Evolutionary conservation across 2,113 vertebrate species (phyloP), one percentile per base, ranked within the genome.

Genomic region (Corydoras sp.): DNA sequence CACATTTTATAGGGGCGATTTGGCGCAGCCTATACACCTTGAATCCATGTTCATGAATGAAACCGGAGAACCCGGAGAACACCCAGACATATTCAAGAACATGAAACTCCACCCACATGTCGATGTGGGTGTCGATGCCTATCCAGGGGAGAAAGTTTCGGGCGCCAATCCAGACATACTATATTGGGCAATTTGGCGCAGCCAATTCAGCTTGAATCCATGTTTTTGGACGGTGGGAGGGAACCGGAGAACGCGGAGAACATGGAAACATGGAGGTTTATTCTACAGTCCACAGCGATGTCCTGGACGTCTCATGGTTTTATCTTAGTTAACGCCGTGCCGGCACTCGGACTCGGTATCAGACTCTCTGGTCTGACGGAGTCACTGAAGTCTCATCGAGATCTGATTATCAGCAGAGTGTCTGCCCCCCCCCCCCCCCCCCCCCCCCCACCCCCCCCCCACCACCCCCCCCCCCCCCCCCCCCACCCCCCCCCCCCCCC

Each of bases 331-430:
- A 24, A 24, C 50, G 54, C 51, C 67, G 54, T 74, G 32, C 60
- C 59, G 68, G 11, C 15, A 59, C 75, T 72, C 58, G 5, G 13
- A 56, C 1, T 56, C 54, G 13, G 54, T 3, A 53, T 56, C 14
- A 56, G 54, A n/a, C 12, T 13, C 14, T 55, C 2, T 9, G 32
- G 31, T 76, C 63, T 64, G 30, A 69, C 43, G 82, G 81, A 84
- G 88, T 84, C 82, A 76, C 82, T 56, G 13, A 72, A 70, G 80
- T 74, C 79, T 83, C 79, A 83, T 79, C 29, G 62, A 49, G 68
- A 55, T 67, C 81, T 72, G 87, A 89, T 89, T 84, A 79, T 88
- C 84, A 86, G 84, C 82, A 73, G 81, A 81, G 75, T 86, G 85
- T 89, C 85, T 80, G 81, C 76, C 30, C 62, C 51, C 82, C 86